These are phyloP conservation scores for Ichneumon xanthorius DNA, from an alignment of 2,888 invertebrate species.

Conservation along the genomic window DNA sequence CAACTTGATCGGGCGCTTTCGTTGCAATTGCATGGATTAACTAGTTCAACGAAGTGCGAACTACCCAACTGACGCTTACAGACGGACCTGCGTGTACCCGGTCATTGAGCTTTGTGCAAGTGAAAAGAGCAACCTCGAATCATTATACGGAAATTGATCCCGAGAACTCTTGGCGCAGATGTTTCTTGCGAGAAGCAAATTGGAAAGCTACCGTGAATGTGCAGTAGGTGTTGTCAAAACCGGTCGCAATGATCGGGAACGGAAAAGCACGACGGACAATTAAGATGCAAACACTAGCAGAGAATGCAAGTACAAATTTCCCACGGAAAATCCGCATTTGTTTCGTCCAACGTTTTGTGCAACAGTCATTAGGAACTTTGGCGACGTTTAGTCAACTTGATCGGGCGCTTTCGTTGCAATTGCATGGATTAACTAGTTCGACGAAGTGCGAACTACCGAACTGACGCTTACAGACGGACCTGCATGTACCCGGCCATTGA, in stretches of 20 bases:
- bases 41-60: constrained; percentile 3
- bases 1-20: background rate
- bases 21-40: background rate
- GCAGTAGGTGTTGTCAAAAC: background rate
- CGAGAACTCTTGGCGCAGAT: constrained; percentile 57
- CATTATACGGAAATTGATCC: constrained; percentile 42
- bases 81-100: background rate
- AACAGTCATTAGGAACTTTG: too few species aligned
- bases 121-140: constrained; percentile 49
- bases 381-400: background rate
- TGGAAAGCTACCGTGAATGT: constrained; percentile 59
- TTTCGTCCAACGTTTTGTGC: background rate
- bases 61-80: background rate
- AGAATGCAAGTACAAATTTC: background rate
- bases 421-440: background rate
- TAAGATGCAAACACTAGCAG: constrained; percentile 18
- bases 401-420: background rate
- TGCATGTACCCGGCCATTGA: constrained; percentile 22
- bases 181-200: constrained; percentile 54
- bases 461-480: background rate
- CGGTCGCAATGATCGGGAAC: background rate
- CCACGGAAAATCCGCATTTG: constrained; percentile 3
- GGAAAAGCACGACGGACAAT: constrained; percentile 16
- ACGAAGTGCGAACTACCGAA: constrained; percentile 5
- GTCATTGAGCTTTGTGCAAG: constrained; percentile 36